Conservation (phyloP, 1,140 invertebrate species). For the Mamestra configurata region DNA sequence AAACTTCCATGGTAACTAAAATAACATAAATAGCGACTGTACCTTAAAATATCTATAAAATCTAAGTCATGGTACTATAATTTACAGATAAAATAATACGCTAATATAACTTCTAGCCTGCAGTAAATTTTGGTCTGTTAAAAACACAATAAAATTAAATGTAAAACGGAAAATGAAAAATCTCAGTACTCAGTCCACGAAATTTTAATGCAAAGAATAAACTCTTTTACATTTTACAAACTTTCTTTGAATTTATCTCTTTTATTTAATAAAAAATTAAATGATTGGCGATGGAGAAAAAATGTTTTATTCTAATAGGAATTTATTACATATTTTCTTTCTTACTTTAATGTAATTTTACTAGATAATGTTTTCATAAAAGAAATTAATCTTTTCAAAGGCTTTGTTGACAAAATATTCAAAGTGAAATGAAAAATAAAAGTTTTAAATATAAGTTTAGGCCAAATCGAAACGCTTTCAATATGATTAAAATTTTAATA, state of each 20-base stretch:
- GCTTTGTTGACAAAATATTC: background rate
- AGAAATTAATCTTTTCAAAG: background rate
- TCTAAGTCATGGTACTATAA: constrained; percentile 39
- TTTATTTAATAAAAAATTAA: background rate
- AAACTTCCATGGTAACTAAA: constrained; percentile 33
- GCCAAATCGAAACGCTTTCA: background rate
- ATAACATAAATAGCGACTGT: constrained; percentile 23
- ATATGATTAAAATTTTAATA: background rate
- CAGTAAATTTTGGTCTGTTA: constrained; percentile 35
- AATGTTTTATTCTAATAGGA: background rate
- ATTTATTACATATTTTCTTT: background rate
- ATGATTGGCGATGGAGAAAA: background rate
- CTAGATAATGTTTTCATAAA: background rate
- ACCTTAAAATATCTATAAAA: constrained; percentile 30
- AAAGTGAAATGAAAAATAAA: background rate
- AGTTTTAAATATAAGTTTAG: constrained; percentile 11
- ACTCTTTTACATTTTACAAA: background rate
- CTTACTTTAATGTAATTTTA: background rate
- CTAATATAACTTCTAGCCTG: constrained; percentile 12
- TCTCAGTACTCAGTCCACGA: constrained; percentile 28
- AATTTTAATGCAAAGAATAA: background rate
- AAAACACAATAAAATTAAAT: constrained; percentile 22
- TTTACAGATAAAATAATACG: constrained; percentile 30
- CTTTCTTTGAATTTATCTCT: background rate
- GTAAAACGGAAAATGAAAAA: constrained; percentile 4